Base-by-base conservation (phyloP, 2,888 invertebrate genomes). In the Pterostichus madidus region DNA sequence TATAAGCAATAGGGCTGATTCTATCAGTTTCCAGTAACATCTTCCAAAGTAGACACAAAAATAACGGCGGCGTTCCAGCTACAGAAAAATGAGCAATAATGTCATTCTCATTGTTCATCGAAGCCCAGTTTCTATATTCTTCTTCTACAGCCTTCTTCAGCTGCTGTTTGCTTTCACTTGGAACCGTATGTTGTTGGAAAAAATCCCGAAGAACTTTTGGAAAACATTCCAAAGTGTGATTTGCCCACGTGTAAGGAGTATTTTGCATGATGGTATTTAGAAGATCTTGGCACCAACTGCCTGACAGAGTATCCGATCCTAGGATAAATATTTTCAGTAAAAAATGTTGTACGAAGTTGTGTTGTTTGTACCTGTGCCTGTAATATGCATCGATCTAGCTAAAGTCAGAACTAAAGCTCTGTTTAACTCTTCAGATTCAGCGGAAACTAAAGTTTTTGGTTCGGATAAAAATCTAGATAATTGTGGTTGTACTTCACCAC, bases 41-140 rank as follows among this genome's bases (percentile, higher is more conserved):
- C 90, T 98, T 98, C 95, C 98, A 99, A 2, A 99, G 91, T 32
- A 99, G 92, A 88, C 98, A 99, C 0, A 98, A 91, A 89, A 99
- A 99, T 17, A 98, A 90, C 0, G 96, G 95, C 46, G 97, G 97
- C 2, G 97, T 97, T 53, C 96, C 96, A n/a, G 96, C 96, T 15
- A 97, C 96, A 0, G 98, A 97, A 89, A 99, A 99, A 89, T 99
- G 98, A 0, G 97, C 95, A 86, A 99, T 97, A 53, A 98, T 97
- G 88, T 98, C 98, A 88, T 97, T 97, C 88, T 99, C 98, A 89
- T 98, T 98, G 59, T 95, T 97, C 98, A 99, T 98, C 0, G 97
- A 96, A 59, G 95, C 96, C 98, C 98, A 98, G 89, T 98, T 98
- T 84, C 98, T 93, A 88, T 98, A 98, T 88, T 99, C 99, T 87